Evolutionary conservation across 1,140 invertebrate genomes (phyloP).

Genomic region (Dolichoris vasculosae): DNA sequence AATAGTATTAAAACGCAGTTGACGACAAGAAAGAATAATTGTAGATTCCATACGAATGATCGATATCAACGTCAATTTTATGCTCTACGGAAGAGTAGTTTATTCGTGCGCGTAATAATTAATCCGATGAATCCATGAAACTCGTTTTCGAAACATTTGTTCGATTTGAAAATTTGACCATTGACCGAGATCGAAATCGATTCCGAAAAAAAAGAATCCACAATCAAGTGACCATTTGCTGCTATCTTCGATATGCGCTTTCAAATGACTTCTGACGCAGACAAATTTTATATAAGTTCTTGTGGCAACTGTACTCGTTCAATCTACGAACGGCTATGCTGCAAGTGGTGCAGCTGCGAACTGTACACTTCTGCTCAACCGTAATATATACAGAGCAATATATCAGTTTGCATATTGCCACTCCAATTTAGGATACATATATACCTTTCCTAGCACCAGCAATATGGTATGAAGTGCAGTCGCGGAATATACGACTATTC

Average conservation of each 20-base stretch:
- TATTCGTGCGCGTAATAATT: too few species aligned
- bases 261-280: not conserved
- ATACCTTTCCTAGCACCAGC: not conserved
- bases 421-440: slow-evolving; percentile 59
- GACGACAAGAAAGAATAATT: too few species aligned
- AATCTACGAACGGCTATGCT: slow-evolving; percentile 53
- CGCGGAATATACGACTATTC: not conserved
- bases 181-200: not conserved
- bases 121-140: too few species aligned
- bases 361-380: not conserved
- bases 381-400: slow-evolving; percentile 59
- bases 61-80: too few species aligned
- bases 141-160: not conserved
- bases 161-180: not conserved
- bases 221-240: not conserved
- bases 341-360: slow-evolving; percentile 57
- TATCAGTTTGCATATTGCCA: slow-evolving; percentile 61
- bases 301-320: not conserved
- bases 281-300: not conserved
- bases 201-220: not conserved
- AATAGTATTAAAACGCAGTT: too few species aligned
- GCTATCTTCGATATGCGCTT: not conserved
- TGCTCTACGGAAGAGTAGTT: too few species aligned
- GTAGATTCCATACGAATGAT: too few species aligned
- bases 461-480: slow-evolving; percentile 6